Conservation (phyloP, 2,888 invertebrate genomes). For the Coelogynopora nodosa region DNA sequence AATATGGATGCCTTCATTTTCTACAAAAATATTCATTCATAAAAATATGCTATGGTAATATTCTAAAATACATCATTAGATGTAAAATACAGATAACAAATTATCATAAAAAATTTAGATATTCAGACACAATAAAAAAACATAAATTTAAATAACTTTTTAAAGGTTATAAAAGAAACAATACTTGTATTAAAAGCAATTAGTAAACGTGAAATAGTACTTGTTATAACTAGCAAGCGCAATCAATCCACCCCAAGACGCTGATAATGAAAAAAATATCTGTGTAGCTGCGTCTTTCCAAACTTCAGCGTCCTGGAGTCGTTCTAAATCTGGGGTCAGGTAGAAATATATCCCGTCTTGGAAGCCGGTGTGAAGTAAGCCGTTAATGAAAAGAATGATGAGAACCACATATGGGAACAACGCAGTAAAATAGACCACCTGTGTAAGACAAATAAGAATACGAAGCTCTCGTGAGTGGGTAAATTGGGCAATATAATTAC, state of each 20-base stretch:
- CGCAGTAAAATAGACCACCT: conserved; percentile 59
- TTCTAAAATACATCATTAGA: background rate
- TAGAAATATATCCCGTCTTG: conserved; percentile 56
- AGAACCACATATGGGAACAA: conserved; percentile 58
- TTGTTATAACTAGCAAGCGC: conserved; percentile 60
- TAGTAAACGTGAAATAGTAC: conserved; percentile 47
- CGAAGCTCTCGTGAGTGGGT: no score
- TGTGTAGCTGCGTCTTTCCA: conserved; percentile 61
- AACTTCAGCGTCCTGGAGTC: conserved; percentile 55
- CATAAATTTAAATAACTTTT: no score
- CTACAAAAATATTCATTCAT: no score
- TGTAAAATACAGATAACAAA: no score
- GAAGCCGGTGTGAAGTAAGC: conserved; percentile 55
- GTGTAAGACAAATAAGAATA: no score
- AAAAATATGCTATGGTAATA: no score
- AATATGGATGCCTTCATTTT: no score
- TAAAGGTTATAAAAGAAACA: background rate
- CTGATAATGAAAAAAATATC: conserved; percentile 60
- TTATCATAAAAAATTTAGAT: no score
- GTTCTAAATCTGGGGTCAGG: conserved; percentile 54
- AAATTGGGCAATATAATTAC: no score
- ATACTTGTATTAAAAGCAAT: background rate
- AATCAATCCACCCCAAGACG: conserved; percentile 60
- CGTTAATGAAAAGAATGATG: conserved; percentile 56
- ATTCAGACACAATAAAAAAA: no score